phyloP scores from a whole-genome alignment of 1,140 invertebrate species.

The Bilobella aurantiaca region DNA sequence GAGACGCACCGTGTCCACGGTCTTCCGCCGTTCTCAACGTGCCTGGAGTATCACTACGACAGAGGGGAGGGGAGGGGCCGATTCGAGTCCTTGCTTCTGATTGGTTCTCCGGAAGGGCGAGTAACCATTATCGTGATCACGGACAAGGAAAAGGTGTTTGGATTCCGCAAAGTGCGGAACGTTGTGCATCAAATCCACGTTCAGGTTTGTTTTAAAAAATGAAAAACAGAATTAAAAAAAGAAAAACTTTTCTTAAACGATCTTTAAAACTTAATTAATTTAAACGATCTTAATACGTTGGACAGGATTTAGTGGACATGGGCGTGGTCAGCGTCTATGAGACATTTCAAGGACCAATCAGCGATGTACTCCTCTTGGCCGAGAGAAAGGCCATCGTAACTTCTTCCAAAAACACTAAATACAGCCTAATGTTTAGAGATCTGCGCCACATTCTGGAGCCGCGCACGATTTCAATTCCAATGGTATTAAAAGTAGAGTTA shows the following conservation, averaged over 20 bases:
- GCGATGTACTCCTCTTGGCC: constrained; percentile 18
- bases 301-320: constrained; percentile 6
- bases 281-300: no score
- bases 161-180: constrained; percentile 20
- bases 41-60: constrained; percentile 16
- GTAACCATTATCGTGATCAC: constrained; percentile 26
- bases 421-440: constrained; percentile 27
- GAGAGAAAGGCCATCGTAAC: constrained; percentile 24
- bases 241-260: background rate
- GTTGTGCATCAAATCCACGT: constrained; percentile 18
- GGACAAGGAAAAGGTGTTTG: constrained; percentile 18
- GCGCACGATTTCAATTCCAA: constrained; percentile 21
- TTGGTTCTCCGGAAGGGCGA: constrained; percentile 23
- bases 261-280: constrained; percentile 3
- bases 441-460: constrained; percentile 16
- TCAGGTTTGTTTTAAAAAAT: background rate
- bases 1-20: constrained; percentile 29
- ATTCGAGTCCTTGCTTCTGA: constrained; percentile 12
- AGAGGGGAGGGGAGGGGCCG: background rate
- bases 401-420: constrained; percentile 24
- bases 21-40: constrained; percentile 18
- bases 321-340: constrained; percentile 19
- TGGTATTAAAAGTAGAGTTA: no score
- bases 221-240: no score
- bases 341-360: constrained; percentile 19